These are phyloP conservation scores for Irena cyanogastra DNA, from an alignment of 2,113 vertebrate genomes.

Conservation along the genomic window DNA sequence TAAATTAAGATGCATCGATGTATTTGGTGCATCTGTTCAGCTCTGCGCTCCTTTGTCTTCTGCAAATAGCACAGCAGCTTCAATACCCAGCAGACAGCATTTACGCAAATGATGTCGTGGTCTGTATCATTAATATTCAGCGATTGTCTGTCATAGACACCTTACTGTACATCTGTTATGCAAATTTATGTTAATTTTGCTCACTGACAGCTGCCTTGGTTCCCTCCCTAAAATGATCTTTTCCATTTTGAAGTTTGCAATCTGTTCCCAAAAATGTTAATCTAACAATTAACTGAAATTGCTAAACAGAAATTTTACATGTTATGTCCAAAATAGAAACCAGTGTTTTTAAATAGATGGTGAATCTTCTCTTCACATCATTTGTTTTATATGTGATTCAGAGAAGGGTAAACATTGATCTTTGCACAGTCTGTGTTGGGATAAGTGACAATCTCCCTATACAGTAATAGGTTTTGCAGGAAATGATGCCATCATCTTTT, in stretches of 20 bases:
- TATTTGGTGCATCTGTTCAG: slow-evolving; percentile 79
- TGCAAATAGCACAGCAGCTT: slow-evolving; percentile 76
- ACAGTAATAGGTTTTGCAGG: slow-evolving; percentile 39
- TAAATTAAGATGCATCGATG: slow-evolving; percentile 80
- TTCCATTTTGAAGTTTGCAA: slow-evolving; percentile 87
- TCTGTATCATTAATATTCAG: slow-evolving; percentile 86
- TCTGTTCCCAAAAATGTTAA: slow-evolving; percentile 84
- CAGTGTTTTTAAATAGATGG: slow-evolving; percentile 76
- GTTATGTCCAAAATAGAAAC: slow-evolving; percentile 79
- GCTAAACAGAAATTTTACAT: slow-evolving; percentile 81
- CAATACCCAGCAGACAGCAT: slow-evolving; percentile 82
- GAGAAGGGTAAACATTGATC: slow-evolving; percentile 70
- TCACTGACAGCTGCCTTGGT: slow-evolving; percentile 83
- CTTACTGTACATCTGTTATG: slow-evolving; percentile 91
- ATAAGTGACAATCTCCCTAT: slow-evolving; percentile 55
- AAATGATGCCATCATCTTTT: slow-evolving; percentile 32
- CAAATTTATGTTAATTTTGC: slow-evolving; percentile 85
- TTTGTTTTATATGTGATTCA: slow-evolving; percentile 72
- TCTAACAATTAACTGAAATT: slow-evolving; percentile 84
- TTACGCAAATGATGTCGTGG: slow-evolving; percentile 81
- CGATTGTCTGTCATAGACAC: slow-evolving; percentile 85
- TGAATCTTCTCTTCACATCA: slow-evolving; percentile 69
- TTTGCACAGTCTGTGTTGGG: slow-evolving; percentile 63
- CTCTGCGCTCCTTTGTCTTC: slow-evolving; percentile 77
- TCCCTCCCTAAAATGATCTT: slow-evolving; percentile 81